phyloP scores from a whole-genome alignment of 1,140 invertebrate genomes.

The Gonatopus flavifemur region DNA sequence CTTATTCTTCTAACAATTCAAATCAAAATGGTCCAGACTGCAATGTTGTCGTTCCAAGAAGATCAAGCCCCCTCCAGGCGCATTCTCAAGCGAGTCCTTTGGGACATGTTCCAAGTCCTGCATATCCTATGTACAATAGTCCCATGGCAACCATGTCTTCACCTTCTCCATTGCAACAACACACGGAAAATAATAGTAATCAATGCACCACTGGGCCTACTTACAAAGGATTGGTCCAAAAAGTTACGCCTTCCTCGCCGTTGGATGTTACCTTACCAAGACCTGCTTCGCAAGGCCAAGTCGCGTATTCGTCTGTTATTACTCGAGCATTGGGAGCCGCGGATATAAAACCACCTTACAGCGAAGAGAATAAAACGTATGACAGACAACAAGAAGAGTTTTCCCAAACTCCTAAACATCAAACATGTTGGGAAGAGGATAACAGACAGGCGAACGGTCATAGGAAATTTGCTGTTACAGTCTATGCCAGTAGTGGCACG shows the following conservation, averaged over 20 bases:
- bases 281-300: constrained; percentile 65
- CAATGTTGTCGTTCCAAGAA: constrained; percentile 64
- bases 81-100: constrained; percentile 67
- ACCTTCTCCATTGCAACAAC: constrained; percentile 64
- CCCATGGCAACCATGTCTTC: constrained; percentile 74
- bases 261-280: constrained; percentile 68
- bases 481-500: constrained; percentile 21
- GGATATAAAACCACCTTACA: constrained; percentile 61
- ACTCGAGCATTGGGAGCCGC: constrained; percentile 65
- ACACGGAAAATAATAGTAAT: constrained; percentile 51
- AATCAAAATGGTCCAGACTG: constrained; percentile 69
- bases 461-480: constrained; percentile 37
- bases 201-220: constrained; percentile 43
- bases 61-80: constrained; percentile 69
- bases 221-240: constrained; percentile 59
- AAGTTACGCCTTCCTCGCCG: constrained; percentile 67
- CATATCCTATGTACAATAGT: constrained; percentile 77
- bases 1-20: constrained; percentile 63
- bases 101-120: constrained; percentile 72
- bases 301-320: constrained; percentile 73
- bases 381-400: constrained; percentile 59
- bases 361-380: constrained; percentile 62
- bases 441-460: constrained; percentile 30
- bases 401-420: constrained; percentile 42
- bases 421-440: constrained; percentile 48